Evolutionary conservation across 2,113 vertebrate species (phyloP), one percentile per base, ranked within the genome.

Genomic region (Catagonus wagneri): DNA sequence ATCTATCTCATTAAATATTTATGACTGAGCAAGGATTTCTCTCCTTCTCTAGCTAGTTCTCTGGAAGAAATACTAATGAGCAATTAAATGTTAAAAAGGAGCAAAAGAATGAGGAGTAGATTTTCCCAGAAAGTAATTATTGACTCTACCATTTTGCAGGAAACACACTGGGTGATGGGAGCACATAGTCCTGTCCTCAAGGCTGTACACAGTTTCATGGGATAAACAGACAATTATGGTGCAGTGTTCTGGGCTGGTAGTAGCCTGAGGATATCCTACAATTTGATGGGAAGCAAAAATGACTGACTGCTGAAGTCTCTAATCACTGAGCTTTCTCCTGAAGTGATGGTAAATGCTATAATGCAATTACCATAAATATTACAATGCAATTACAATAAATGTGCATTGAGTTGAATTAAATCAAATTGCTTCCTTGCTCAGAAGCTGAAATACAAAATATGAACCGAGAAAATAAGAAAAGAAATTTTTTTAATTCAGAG

Each of bases 341-440:
- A 96, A 63, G 32, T 75, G 50, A 93, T 17, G 2, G 44, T 22
- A 90, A 90, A 85, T 14, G 36, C 23, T 90, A 68, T 78, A 79
- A 91, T 83, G 58, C 58, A 83, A 88, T 89, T 87, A 92, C 86
- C 58, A 96, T 79, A 92, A 95, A 96, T 95, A 93, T 69, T 90
- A 84, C 86, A 97, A 92, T 83, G 39, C 58, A 86, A 94, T 90
- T 94, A 96, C 13, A 75, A 95, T 86, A 79, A 75, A 94, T 96
- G 36, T 95, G 25, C 44, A 3, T 56, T 94, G 74, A 90, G 85
- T 34, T 66, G 36, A 96, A 81, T 79, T 90, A 95, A 93, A 94
- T 93, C 50, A 76, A 93, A 78, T 83, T 83, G 39, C 8, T 7
- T 16, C 32, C 74, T 83, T 54, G 5, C 50, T 91, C 34, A 83